These are phyloP conservation scores for Cetonia aurata DNA, from an alignment of 2,888 invertebrate species.

Conservation along the genomic window DNA sequence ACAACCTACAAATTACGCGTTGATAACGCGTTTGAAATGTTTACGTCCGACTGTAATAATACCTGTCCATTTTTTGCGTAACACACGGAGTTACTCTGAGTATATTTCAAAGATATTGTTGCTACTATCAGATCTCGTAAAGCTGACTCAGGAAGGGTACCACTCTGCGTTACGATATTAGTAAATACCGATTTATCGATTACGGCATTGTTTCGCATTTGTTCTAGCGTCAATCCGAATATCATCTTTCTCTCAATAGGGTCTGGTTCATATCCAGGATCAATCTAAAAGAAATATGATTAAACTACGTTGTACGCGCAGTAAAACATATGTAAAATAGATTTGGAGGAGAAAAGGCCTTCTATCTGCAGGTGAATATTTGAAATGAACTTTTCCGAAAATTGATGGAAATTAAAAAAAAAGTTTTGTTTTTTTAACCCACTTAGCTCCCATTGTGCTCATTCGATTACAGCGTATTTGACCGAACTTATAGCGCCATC, in stretches of 20 bases:
- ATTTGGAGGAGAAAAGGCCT: too few relatives aligned
- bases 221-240: conserved; percentile 88
- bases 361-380: neutral
- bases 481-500: too few relatives aligned
- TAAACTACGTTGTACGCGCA: conserved; percentile 1
- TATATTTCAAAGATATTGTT: conserved; percentile 96
- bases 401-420: conserved; percentile 8
- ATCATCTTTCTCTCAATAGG: conserved; percentile 85
- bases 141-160: conserved; percentile 78
- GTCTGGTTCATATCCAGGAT: conserved; percentile 85
- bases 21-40: neutral
- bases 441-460: too few relatives aligned
- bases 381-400: neutral
- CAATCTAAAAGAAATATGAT: conserved; percentile 72
- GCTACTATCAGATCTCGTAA: conserved; percentile 94
- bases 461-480: too few relatives aligned
- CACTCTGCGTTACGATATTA: conserved; percentile 83
- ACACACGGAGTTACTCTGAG: conserved; percentile 98
- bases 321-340: neutral
- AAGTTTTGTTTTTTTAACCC: neutral
- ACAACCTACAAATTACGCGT: conserved; percentile 67
- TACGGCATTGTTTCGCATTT: conserved; percentile 88
- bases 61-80: conserved; percentile 94
- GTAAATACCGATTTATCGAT: conserved; percentile 83
- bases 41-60: conserved; percentile 5